Evolutionary conservation across 1,140 invertebrate species (phyloP), one percentile per base, ranked within the genome.

Genomic region (Drosophila pseudoananassae): DNA sequence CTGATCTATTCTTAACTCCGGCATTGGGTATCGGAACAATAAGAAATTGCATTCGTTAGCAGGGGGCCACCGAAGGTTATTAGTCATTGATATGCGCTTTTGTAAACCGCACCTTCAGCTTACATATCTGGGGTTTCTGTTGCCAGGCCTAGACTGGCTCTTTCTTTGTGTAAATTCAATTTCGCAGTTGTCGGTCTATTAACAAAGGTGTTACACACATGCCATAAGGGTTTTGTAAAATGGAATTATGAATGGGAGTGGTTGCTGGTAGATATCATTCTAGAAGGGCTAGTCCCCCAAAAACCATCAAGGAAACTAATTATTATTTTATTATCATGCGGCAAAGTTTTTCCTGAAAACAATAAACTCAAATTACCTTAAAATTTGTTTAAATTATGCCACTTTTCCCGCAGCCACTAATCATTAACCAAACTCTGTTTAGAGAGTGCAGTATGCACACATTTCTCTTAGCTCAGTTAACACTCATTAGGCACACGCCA

Each of bases 31-130:
- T 72, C 20, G 54, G 38, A 57, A 84, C 81, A 84, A 84, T 84
- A 53, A 79, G 80, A 76, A 84, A 76, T 63, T 60, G 76, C 72
- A 80, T 70, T 69, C 43, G 63, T 61, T 52, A 4, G 55, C 45
- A 38, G 36, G 78, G 52, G 68, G 64, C 14, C 23, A 54, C 9
- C 56, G 68, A 61, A 64, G 68, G 68, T 85, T 87, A 81, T 84
- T 84, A 84, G 82, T 84, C 81, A 84, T 77, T 87, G 82, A 84
- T 81, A 70, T 68, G 78, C 77, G 55, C 76, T 68, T 73, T 78
- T 78, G 76, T 68, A 10, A 33, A 63, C 80, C 81, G 82, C 81
- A 81, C 81, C 81, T 84, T 38, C 43, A 20, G 55, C 53, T 31
- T 9, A 31, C 31, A 31, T 31, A 53, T 70, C 59, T 43, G 36